Percentiles rank a stretch among this genome's conserved stretches.
phyloP scores from a whole-genome alignment of 1,140 invertebrate species.

The Ephestia elutella region DNA sequence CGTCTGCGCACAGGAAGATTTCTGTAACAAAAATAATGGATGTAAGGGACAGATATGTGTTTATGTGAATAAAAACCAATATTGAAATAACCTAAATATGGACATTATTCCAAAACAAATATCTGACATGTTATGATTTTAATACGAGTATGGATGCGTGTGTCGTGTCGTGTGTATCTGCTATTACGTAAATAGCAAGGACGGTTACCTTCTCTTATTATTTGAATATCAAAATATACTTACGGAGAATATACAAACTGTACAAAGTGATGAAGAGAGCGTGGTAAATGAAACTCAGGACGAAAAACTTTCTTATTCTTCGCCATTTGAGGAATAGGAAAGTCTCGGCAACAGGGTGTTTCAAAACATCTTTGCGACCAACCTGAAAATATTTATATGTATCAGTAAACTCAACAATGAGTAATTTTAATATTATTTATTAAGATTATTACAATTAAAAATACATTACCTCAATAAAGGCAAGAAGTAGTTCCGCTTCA shows the following conservation, averaged over 20 bases:
- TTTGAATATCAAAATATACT: conserved; percentile 27
- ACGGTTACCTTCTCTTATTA: neutral
- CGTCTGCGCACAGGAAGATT: conserved; percentile 56
- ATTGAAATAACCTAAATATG: too few relatives aligned
- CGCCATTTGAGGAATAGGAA: conserved; percentile 89
- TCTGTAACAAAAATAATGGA: conserved; percentile 51
- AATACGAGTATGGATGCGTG: too few relatives aligned
- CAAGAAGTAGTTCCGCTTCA: conserved; percentile 82
- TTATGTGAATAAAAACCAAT: too few relatives aligned
- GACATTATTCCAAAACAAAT: too few relatives aligned
- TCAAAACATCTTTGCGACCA: conserved; percentile 82
- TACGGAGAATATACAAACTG: conserved; percentile 80
- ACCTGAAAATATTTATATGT: conserved; percentile 55
- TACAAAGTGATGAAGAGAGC: conserved; percentile 84
- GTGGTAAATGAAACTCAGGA: conserved; percentile 86
- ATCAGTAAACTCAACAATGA: neutral
- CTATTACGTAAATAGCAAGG: too few relatives aligned
- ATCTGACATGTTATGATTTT: too few relatives aligned
- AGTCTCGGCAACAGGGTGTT: conserved; percentile 87
- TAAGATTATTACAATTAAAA: neutral
- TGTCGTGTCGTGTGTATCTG: too few relatives aligned
- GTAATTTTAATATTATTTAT: too few relatives aligned
- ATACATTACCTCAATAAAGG: conserved; percentile 78
- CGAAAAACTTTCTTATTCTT: conserved; percentile 87
- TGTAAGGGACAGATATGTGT: too few relatives aligned